phyloP scores from a whole-genome alignment of 2,113 vertebrate genomes.

The Hoplias malabaricus region DNA sequence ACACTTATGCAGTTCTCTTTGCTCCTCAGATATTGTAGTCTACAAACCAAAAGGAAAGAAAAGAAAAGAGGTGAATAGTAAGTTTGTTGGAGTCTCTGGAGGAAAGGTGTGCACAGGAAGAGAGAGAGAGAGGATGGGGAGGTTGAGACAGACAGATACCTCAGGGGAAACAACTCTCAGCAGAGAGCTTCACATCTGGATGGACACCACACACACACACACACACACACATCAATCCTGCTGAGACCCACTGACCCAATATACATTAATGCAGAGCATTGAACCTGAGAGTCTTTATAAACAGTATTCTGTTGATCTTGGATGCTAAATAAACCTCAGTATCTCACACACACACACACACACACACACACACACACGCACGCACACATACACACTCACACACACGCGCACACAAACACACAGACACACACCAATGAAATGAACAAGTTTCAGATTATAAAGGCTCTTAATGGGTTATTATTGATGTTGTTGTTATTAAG shows the following conservation, averaged over 20 bases:
- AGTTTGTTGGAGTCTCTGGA: slow-evolving; percentile 44
- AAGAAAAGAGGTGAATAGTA: slow-evolving; percentile 2
- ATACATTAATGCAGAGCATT: not conserved
- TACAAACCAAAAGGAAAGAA: not conserved
- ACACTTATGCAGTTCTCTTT: too few species aligned
- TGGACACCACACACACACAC: not conserved
- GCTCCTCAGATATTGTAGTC: not conserved
- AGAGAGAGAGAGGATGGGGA: not conserved
- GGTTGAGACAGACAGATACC: slow-evolving; percentile 17
- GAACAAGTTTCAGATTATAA: too few species aligned
- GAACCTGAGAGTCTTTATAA: not conserved
- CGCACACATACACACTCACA: too few species aligned
- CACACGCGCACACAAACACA: too few species aligned
- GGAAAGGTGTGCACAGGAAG: slow-evolving; percentile 21
- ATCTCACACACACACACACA: too few species aligned
- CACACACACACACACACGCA: too few species aligned
- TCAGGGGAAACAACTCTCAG: slow-evolving; percentile 32
- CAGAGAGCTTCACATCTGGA: slow-evolving; percentile 53
- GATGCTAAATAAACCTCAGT: not conserved
- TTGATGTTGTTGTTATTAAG: too few species aligned
- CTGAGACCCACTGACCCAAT: not conserved
- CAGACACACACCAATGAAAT: too few species aligned
- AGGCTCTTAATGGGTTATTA: too few species aligned
- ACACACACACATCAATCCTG: too few species aligned
- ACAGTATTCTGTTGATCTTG: not conserved